Base-by-base conservation (phyloP, 2,797 vertebrate genomes). In the Leptoclinus maculatus region DNA sequence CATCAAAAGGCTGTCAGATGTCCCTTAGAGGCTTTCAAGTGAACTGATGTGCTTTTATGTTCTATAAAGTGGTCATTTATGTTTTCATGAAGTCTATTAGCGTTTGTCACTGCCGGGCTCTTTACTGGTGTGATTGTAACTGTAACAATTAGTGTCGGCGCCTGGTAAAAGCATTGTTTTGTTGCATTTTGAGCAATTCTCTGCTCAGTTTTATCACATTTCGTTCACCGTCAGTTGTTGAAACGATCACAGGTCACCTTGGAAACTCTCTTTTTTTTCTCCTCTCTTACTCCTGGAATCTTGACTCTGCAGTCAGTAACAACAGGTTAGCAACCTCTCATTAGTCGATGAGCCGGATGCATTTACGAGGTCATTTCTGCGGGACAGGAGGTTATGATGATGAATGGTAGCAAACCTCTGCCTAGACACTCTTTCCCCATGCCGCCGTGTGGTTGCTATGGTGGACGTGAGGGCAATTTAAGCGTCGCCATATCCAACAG, bases 1-100 rank as follows among this genome's bases (percentile, higher is more conserved):
- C 93, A 95, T 96, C 94, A 96, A 96, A 96, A 90, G 83, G 77
- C 88, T 94, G 94, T 95, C 93, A 95, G 93, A 95, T 94, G 87
- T 93, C 93, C 93, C 95, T 95, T 88, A 90, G 94, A 95, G 91
- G 89, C 94, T 93, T 94, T 91, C 89, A 83, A 88, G 87, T 88
- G 68, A 81, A 81, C 83, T 72, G 87, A 76, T 87, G 79, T 90
- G 84, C 89, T 94, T 94, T 93, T 91, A 85, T 94, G 89, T 84
- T 84, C 78, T 89, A 65, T 85, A 84, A 90, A 93, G 79, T 87
- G 87, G 80, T 90, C 83, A 87, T 94, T 92, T 92, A 82, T 83
- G 78, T 87, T 85, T 89, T 83, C 34, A 71, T 78, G 75, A 83
- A 59, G 85, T 74, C 79, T 79, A 78, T 88, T 82, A 79, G 82